Evolutionary conservation across 2,888 invertebrate species (phyloP).

Genomic region (Rhamnusium bicolor): DNA sequence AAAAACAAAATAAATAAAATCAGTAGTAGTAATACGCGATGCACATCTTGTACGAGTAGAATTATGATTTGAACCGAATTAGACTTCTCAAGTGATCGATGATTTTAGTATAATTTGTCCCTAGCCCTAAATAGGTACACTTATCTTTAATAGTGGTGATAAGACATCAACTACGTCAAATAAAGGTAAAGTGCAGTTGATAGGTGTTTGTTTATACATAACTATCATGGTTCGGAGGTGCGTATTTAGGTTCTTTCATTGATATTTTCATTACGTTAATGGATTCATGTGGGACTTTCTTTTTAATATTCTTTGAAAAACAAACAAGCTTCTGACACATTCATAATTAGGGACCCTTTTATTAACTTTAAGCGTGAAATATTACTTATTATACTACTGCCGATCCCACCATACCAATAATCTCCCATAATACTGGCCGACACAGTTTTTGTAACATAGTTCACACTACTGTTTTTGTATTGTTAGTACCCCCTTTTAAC

Average conservation of each 20-base stretch:
- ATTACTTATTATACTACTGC: too few species aligned
- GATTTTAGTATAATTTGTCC: constrained; percentile 5
- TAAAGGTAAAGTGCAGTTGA: constrained; percentile 6
- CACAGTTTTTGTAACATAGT: too few species aligned
- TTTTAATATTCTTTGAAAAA: neutral
- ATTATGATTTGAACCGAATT: neutral
- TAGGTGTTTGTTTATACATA: constrained; percentile 17
- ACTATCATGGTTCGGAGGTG: neutral
- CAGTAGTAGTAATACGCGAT: neutral
- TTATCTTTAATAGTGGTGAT: constrained; percentile 5
- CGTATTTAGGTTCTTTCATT: neutral
- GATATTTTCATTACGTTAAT: constrained; percentile 10
- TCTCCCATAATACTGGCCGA: too few species aligned
- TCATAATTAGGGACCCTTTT: too few species aligned
- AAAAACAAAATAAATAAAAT: neutral
- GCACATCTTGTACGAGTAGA: neutral
- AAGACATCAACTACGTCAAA: constrained; percentile 8
- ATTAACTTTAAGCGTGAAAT: too few species aligned
- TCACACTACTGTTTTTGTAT: too few species aligned
- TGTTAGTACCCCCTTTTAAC: too few species aligned
- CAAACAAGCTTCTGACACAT: neutral
- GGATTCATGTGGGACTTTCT: neutral
- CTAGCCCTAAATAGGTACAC: constrained; percentile 1
- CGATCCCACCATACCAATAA: too few species aligned
- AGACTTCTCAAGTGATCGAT: neutral